Base-by-base conservation (phyloP, 1,140 invertebrate genomes). In the Zelostemma sp. region DNA sequence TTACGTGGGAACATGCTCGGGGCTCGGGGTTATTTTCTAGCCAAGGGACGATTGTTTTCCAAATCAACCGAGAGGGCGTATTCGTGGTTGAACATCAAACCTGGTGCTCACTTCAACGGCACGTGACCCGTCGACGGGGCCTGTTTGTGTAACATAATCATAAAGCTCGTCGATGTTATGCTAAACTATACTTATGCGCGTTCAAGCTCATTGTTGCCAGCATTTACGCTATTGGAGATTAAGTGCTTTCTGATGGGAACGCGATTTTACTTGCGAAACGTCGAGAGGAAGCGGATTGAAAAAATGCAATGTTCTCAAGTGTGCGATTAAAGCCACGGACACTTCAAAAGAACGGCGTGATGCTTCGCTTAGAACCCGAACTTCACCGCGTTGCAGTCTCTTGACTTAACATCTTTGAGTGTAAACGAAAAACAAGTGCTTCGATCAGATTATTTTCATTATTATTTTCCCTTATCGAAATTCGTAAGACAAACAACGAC, bases 171-270 rank as follows among this genome's bases (percentile, higher is more conserved):
- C 35, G 49, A 62, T 61, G 56, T 73, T 73, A 73, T 62, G 64
- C 55, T 65, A 64, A 70, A 73, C 55, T 67, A 53, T 62, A 58
- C 59, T 67, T 67, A 66, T 54, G 54, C 58, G 16, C 54, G 53
- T 51, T 64, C 64, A 68, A 31, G 18, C 40, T 64, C 59, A 78
- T 80, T 79, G 76, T 80, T 72, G 28, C 51, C 33, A 65, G 58
- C 68, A 64, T 74, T 72, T 77, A 76, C 68, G 67, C 71, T 73
- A 82, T 80, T 70, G 43, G 67, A 77, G 78, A 83, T 83, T 81
- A 83, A 83, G 78, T 78, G 71, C 65, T 66, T 69, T 72, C 78
- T 80, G 80, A 84, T 85, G 82, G 81, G 80, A 85, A 83, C n/a
- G 25, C 33, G 15, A 50, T 31, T 33, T 33, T 33, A 19, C 6